Conservation (phyloP, 2,888 invertebrate genomes). For the Neoaliturus tenellus region DNA sequence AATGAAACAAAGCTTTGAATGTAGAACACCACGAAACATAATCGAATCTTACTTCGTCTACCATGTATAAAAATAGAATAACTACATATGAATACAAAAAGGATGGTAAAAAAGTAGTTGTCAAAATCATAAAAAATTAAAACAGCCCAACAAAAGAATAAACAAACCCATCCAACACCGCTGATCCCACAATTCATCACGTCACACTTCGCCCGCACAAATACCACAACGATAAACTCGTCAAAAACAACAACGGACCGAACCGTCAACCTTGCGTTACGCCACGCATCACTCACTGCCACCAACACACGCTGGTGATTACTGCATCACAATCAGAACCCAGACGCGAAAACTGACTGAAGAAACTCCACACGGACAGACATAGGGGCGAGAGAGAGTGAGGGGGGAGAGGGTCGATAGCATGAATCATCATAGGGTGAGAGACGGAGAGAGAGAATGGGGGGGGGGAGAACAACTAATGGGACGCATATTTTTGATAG, state of each 20-base stretch:
- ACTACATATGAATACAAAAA: too few species aligned
- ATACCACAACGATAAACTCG: neutral
- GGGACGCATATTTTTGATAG: conserved; percentile 43
- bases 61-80: too few species aligned
- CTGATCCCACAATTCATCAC: neutral
- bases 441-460: neutral
- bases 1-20: too few species aligned
- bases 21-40: too few species aligned
- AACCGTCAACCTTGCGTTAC: neutral
- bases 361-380: conserved; percentile 23
- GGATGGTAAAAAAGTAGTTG: too few species aligned
- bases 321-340: conserved; percentile 37
- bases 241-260: neutral
- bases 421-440: conserved; percentile 42
- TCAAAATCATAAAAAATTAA: too few species aligned
- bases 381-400: neutral
- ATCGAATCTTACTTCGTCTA: too few species aligned
- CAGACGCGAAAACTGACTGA: conserved; percentile 28
- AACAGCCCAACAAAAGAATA: neutral
- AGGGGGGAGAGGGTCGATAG: conserved; percentile 35
- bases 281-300: conserved; percentile 36
- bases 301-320: conserved; percentile 22
- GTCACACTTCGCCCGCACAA: neutral
- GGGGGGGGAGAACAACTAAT: conserved; percentile 15
- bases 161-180: neutral